A percentile compares a stretch with the other conserved stretches of the same genome.
Evolutionary conservation across 92 coral and sea anemone genomes (phyloP).

Genomic region (Plumapathes pennacea): DNA sequence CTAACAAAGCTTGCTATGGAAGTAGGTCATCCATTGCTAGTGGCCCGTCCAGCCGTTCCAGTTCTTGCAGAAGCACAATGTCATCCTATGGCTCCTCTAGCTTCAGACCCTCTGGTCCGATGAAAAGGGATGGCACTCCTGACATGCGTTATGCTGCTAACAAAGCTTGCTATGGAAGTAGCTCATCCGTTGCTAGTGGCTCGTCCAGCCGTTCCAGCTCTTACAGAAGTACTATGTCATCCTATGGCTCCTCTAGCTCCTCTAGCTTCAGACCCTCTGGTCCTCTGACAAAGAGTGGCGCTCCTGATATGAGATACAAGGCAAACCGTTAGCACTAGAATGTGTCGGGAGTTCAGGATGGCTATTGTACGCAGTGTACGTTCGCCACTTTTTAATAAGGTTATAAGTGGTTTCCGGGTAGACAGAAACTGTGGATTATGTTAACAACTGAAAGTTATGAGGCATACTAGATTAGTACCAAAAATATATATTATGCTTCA

Average conservation of each 20-base stretch:
- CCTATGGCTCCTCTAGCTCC: no score
- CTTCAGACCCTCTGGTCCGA: slow-evolving; percentile 36
- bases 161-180: not conserved
- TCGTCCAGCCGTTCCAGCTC: no score
- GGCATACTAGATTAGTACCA: no score
- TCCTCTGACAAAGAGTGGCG: slow-evolving; percentile 48
- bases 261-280: slow-evolving; percentile 2
- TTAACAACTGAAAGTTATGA: no score
- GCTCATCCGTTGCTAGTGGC: not conserved
- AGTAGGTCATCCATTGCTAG: not conserved
- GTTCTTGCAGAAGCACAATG: no score
- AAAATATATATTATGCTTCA: no score
- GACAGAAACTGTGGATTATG: no score
- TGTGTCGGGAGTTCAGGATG: no score
- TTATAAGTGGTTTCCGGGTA: no score
- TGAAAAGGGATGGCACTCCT: slow-evolving; percentile 55
- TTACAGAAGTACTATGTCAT: no score
- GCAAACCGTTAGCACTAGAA: slow-evolving; percentile 11
- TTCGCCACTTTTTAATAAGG: no score
- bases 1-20: not conserved
- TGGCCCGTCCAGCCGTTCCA: not conserved
- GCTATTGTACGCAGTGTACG: no score
- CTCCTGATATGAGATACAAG: slow-evolving; percentile 59
- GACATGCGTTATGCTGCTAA: slow-evolving; percentile 56
- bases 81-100: not conserved